These are phyloP conservation scores for Campylomormyrus tamandua DNA, from an alignment of 2,113 vertebrate species.

Conservation along the genomic window DNA sequence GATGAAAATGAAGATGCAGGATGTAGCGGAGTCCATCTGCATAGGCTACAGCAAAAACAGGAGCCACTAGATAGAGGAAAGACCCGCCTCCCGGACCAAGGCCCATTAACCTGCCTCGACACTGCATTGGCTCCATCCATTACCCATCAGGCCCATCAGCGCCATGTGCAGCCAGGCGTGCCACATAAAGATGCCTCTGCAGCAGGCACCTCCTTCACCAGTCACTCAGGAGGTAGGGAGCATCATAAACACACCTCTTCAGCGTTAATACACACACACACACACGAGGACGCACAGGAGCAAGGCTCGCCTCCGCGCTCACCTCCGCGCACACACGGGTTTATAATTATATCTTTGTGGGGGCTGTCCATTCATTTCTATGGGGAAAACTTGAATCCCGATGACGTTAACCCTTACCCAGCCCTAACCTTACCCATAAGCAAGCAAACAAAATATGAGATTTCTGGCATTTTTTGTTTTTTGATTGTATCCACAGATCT, in stretches of 20 bases:
- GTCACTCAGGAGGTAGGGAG: neutral
- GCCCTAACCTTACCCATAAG: no score
- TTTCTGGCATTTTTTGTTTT: no score
- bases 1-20: neutral
- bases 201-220: neutral
- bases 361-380: no score
- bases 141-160: constrained; percentile 13
- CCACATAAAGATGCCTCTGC: constrained; percentile 7
- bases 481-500: no score
- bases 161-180: neutral
- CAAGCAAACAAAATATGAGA: no score
- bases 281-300: neutral
- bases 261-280: neutral
- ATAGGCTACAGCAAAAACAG: neutral
- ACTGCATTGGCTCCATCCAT: constrained; percentile 7
- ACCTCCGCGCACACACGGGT: no score
- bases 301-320: neutral
- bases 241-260: neutral
- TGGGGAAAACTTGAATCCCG: no score
- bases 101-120: constrained; percentile 13
- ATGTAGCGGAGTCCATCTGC: neutral
- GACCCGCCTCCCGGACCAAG: neutral
- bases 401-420: no score
- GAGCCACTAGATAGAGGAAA: neutral
- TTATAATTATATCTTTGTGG: no score